phyloP scores from a whole-genome alignment of 2,888 invertebrate genomes.

The Stegana nigrithorax region DNA sequence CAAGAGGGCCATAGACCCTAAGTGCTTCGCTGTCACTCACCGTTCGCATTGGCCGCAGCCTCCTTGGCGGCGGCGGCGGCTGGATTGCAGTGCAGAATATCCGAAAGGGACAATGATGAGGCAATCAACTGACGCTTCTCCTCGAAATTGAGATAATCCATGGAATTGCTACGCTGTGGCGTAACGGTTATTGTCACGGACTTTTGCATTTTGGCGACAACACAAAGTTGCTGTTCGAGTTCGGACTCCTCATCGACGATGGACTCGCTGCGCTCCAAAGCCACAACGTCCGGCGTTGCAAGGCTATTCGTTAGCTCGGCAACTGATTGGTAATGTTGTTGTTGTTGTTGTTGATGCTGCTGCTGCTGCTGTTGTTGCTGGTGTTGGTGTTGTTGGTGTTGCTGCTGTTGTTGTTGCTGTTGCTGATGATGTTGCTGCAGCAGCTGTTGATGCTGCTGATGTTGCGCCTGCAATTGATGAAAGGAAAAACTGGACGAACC shows the following conservation, averaged over 20 bases:
- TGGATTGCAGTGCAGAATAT: slow-evolving; percentile 82
- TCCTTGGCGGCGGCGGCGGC: slow-evolving; percentile 70
- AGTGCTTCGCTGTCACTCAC: slow-evolving; percentile 62
- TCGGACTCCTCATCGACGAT: slow-evolving; percentile 45
- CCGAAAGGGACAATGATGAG: slow-evolving; percentile 86
- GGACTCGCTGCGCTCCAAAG: slow-evolving; percentile 30
- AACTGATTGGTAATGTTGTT: slow-evolving; percentile 43
- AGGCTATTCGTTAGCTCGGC: slow-evolving; percentile 57
- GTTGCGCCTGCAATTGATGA: slow-evolving; percentile 38
- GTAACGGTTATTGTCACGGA: slow-evolving; percentile 76
- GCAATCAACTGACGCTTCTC: slow-evolving; percentile 91
- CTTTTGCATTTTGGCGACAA: slow-evolving; percentile 70
- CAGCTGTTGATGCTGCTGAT: slow-evolving; percentile 12
- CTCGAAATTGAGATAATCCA: slow-evolving; percentile 91
- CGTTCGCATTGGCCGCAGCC: slow-evolving; percentile 68
- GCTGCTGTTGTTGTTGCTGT: slow-evolving; percentile 28
- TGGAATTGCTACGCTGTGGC: slow-evolving; percentile 82
- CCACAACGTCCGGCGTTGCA: slow-evolving; percentile 38
- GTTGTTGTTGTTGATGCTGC: slow-evolving; percentile 37
- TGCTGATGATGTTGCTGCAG: slow-evolving; percentile 28
- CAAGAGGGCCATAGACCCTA: no score
- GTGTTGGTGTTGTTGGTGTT: slow-evolving; percentile 26
- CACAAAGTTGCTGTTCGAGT: slow-evolving; percentile 64
- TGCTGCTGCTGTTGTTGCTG: slow-evolving; percentile 32
- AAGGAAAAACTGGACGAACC: slow-evolving; percentile 30